Evolutionary conservation across 2,888 invertebrate genomes (phyloP).

Genomic region (Cabera pusaria): DNA sequence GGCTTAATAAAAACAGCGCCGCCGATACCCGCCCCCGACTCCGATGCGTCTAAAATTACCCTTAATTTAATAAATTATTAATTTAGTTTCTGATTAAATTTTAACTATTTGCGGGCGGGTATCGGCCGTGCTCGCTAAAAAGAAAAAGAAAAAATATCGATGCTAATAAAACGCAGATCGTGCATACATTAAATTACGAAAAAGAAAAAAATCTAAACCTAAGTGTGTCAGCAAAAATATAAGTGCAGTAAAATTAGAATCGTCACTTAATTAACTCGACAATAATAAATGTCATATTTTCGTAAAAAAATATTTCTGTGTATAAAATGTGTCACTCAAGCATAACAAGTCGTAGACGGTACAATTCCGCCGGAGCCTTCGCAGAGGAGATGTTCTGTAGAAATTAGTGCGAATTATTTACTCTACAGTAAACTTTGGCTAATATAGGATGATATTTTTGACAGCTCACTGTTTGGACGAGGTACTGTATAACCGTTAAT

Average conservation of each 20-base stretch:
- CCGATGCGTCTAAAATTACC: slow-evolving; percentile 41
- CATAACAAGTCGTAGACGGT: slow-evolving; percentile 65
- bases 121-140: slow-evolving; percentile 45
- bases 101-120: slow-evolving; percentile 45
- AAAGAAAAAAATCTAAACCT: slow-evolving; percentile 68
- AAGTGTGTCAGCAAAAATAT: slow-evolving; percentile 82
- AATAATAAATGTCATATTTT: slow-evolving; percentile 73
- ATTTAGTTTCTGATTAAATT: slow-evolving; percentile 54
- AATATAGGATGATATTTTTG: too few relatives aligned
- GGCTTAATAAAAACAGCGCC: slow-evolving; percentile 55
- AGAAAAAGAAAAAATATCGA: slow-evolving; percentile 53
- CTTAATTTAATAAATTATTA: slow-evolving; percentile 51
- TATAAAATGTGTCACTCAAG: slow-evolving; percentile 80
- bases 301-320: slow-evolving; percentile 82
- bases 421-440: too few relatives aligned
- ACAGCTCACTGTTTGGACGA: too few relatives aligned
- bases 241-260: slow-evolving; percentile 78
- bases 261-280: slow-evolving; percentile 79
- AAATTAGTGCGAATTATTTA: slow-evolving; percentile 19
- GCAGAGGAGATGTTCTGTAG: slow-evolving; percentile 24
- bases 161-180: slow-evolving; percentile 81
- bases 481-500: too few relatives aligned
- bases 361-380: slow-evolving; percentile 48
- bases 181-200: slow-evolving; percentile 79
- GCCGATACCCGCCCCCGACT: slow-evolving; percentile 50